Evolutionary conservation across 2,888 invertebrate species (phyloP), one percentile per base, ranked within the genome.

Genomic region (Cryptus armator): DNA sequence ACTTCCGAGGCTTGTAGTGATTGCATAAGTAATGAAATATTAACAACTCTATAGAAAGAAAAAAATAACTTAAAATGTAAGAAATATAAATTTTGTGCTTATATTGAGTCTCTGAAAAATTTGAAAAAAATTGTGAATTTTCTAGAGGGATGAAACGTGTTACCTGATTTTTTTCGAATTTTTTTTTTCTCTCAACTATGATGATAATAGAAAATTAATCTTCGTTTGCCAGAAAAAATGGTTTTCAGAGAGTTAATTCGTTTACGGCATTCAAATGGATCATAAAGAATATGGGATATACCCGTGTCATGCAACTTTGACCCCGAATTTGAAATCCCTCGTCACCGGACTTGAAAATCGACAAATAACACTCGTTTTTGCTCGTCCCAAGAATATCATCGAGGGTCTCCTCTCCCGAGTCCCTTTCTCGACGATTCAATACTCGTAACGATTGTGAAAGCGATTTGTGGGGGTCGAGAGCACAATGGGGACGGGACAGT

Each of bases 351-450:
- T 51, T 29, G 19, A 67, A 74, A 78, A 79, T 75, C 68, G 74
- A 68, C 74, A 56, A 70, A 79, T 77, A 77, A 81, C 82, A 87
- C 77, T 80, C 78, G 78, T 86, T 79, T 87, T 81, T 29, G 37
- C 66, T 48, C 68, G 71, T 74, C 83, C 74, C 81, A 81, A 85
- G 86, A 86, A 84, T 84, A 81, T 84, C 86, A 82, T 84, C 79
- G 78, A 83, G 79, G 79, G 70, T 77, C 59, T 51, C 62, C 72
- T 80, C 44, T 48, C 12, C 51, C 75, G 51, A 37, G 37, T 76
- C 76, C 79, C 83, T 68, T 74, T 70, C 68, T 51, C 79, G 70
- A 79, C 74, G 14, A 79, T 83, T 83, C 83, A 83, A 83, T 79
- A 78, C 81, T 51, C 83, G 62, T 72, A 72, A 81, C 82, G 86